Base-by-base conservation (phyloP, 2,113 vertebrate species). In the Trachemys scripta region DNA sequence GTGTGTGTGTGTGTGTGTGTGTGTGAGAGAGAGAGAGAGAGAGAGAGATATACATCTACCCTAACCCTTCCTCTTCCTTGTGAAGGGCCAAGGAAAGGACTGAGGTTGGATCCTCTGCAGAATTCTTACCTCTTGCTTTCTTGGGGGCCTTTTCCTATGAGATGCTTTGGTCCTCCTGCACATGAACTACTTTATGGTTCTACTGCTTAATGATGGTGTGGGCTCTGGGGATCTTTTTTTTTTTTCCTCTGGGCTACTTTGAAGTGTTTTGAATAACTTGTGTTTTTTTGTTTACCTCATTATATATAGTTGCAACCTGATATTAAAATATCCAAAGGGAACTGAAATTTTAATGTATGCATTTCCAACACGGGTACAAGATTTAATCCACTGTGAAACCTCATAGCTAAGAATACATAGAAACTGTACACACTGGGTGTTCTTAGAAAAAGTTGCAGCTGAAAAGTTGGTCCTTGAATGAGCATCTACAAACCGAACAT, bases 351-450 rank as follows among this genome's bases (percentile, higher is more conserved):
- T 82, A 96, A 83, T 13, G 45, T 72, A 3, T 91, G 29, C 31
- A 56, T 82, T 92, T 97, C 95, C 87, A 91, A 57, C 79, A 93
- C 87, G 35, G 45, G 47, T 85, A 89, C 94, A 42, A 85, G 84
- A 38, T 62, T 79, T 49, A 54, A 85, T 90, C 90, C 45, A 31
- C 88, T 88, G 90, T 84, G 89, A 94, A 92, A 72, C 29, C 69
- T 76, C 81, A 35, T 27, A 87, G 82, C 54, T 76, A 93, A 82
- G 8, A 59, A 87, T 92, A 87, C 57, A 42, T 94, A 94, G 81
- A 53, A 88, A 87, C 5, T 1, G 2, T 75, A 49, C 27, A 59
- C 25, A 95, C 87, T 51, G 78, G 6, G 9, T 79, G 5, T 80
- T 94, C 62, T 88, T 91, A 6, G 81, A 72, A 80, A 87, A 81